Evolutionary conservation across 2,113 vertebrate species (phyloP), one percentile per base, ranked within the genome.

Genomic region (Microcebus tavaratra): DNA sequence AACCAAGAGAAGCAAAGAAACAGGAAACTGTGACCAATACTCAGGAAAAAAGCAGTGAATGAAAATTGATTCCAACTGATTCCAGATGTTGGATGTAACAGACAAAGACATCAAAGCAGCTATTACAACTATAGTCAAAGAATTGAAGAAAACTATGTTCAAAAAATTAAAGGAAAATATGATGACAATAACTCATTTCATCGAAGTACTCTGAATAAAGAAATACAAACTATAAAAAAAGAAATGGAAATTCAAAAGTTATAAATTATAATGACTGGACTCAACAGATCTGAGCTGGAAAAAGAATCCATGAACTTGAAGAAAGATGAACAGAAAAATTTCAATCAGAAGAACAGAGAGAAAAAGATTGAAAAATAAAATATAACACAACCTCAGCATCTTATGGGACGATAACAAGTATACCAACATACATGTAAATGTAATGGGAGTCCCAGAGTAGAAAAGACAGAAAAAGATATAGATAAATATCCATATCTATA

Each of bases 281-380:
- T 67, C n/a, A 83, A 65, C 5, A 57, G n/a, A 36, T 31, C 25
- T 84, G 27, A 72, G 20, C 25, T 86, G 55, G 53, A 80, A 65
- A 92, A 72, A 39, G n/a, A 42, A 76, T 65, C 2, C 2, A 48
- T 3, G 25, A 76, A 36, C 27, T 34, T 9, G 27, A 92, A 92
- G 42, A 70, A 8, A 63, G 53, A 94, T 70, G 59, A 76, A 50
- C 34, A 79, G 68, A 79, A 78, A 87, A 78, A 27, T 87, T 87
- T 34, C 70, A 55, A 9, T 31, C 53, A 50, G 39, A 80, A 63
- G 6, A 91, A 61, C 42, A 86, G 18, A 94, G 55, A 42, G 21
- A 83, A 65, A 82, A 67, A 80, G 57, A 80, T 4, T 85, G n/a
- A 80, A 90, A 95, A 91, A 89, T 55, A 72, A 78, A 86, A 83